Percentiles rank a stretch among this genome's conserved stretches.
These are phyloP conservation scores for Sericinus montela DNA, from an alignment of 2,888 invertebrate genomes.

Conservation along the genomic window DNA sequence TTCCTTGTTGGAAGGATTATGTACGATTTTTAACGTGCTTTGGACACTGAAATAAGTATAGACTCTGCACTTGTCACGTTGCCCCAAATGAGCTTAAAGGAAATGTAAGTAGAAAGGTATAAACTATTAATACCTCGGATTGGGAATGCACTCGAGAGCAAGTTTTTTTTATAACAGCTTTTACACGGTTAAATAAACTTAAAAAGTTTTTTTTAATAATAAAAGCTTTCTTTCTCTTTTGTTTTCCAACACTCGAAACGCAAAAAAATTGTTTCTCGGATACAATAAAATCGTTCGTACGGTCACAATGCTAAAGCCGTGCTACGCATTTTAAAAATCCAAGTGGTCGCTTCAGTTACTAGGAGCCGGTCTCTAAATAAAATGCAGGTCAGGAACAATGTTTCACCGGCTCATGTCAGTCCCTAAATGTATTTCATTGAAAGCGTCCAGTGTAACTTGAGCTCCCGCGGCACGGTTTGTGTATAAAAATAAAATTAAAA, in stretches of 20 bases:
- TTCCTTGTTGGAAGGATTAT: too few species aligned
- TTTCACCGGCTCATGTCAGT: slow-evolving; percentile 30
- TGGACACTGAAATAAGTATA: too few species aligned
- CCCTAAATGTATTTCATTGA: slow-evolving; percentile 26
- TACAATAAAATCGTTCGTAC: slow-evolving; percentile 9
- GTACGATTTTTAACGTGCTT: too few species aligned
- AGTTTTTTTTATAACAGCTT: too few species aligned
- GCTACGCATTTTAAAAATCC: slow-evolving; percentile 14
- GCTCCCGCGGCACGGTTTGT: slow-evolving; percentile 15
- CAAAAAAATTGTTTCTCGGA: slow-evolving; percentile 9
- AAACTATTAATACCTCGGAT: too few species aligned
- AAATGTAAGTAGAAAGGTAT: too few species aligned
- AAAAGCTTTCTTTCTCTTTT: not conserved
- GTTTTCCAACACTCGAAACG: slow-evolving; percentile 4
- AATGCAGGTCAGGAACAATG: slow-evolving; percentile 36
- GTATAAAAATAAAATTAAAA: slow-evolving; percentile 13
- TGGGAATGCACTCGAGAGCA: too few species aligned
- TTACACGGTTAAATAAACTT: too few species aligned
- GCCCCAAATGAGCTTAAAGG: too few species aligned
- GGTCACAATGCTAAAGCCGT: slow-evolving; percentile 5
- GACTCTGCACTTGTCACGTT: too few species aligned
- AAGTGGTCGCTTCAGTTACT: slow-evolving; percentile 2
- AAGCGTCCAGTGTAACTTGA: slow-evolving; percentile 23
- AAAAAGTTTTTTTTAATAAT: not conserved
- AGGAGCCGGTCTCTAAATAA: slow-evolving; percentile 22